Evolutionary conservation across 2,113 vertebrate genomes (phyloP).

Genomic region (Sander lucioperca): DNA sequence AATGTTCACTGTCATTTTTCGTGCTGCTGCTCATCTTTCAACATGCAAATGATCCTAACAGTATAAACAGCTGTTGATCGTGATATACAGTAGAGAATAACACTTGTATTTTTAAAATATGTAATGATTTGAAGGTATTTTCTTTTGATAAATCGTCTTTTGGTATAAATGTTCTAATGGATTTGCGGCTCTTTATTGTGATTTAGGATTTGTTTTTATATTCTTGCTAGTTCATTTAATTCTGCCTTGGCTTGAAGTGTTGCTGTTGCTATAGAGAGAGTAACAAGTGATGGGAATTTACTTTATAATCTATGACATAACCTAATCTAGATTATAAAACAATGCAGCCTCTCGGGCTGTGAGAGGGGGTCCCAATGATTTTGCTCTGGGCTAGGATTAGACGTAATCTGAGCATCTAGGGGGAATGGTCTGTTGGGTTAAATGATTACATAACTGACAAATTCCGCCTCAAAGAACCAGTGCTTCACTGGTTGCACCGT

Average conservation of each 20-base stretch:
- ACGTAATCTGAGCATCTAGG: constrained; percentile 50
- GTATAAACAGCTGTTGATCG: background rate
- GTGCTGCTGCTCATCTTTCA: background rate
- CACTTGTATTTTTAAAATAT: background rate
- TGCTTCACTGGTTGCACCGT: background rate
- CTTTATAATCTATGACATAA: background rate
- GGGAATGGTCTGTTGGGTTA: background rate
- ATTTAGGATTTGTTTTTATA: background rate
- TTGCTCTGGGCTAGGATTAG: constrained; percentile 24
- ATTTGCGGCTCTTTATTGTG: background rate
- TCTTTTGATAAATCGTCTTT: background rate
- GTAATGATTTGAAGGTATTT: background rate
- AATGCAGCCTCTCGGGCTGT: background rate
- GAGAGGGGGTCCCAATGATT: background rate
- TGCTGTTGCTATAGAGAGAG: background rate
- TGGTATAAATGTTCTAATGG: background rate
- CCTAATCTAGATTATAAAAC: constrained; percentile 32
- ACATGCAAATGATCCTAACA: background rate
- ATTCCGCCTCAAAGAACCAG: background rate
- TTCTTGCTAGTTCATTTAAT: background rate
- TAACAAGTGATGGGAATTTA: background rate
- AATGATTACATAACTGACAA: constrained; percentile 38
- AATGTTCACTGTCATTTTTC: background rate
- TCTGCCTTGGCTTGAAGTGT: background rate
- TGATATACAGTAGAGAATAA: background rate